Percentiles rank a stretch among this genome's conserved stretches.
Conservation (phyloP, 2,113 vertebrate species). For the Pterocles orientalis region DNA sequence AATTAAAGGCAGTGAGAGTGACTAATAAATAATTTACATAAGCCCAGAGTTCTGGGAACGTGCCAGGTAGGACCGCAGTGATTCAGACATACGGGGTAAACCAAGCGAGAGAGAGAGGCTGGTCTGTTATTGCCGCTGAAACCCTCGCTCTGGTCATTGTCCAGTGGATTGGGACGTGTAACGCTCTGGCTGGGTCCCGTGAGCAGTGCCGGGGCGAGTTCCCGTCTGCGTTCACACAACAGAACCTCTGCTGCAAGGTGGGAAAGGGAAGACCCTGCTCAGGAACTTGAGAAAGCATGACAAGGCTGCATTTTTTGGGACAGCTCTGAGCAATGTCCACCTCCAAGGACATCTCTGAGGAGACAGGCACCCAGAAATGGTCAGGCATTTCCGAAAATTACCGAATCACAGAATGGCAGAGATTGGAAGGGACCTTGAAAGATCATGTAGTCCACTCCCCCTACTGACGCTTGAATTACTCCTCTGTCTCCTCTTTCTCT, state of each 20-base stretch:
- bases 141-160: neutral
- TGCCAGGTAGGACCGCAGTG: neutral
- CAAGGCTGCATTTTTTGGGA: neutral
- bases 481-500: neutral
- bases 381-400: neutral
- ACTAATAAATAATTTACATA: slow-evolving; percentile 33
- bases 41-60: neutral
- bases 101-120: neutral
- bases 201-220: accelerated
- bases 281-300: neutral
- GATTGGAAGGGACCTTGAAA: too few species aligned
- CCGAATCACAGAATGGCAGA: too few species aligned
- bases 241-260: neutral
- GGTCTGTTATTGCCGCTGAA: neutral
- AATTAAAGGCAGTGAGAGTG: slow-evolving; percentile 12
- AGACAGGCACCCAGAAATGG: neutral
- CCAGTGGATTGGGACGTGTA: accelerated
- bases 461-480: neutral
- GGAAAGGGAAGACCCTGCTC: neutral
- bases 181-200: accelerated
- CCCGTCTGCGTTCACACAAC: neutral
- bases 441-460: too few species aligned
- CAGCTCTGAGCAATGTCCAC: neutral
- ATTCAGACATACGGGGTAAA: neutral
- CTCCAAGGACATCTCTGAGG: neutral